Percentiles rank a stretch among this genome's conserved stretches.
phyloP scores from a whole-genome alignment of 1,140 invertebrate genomes.

The Drosophila sechellia region DNA sequence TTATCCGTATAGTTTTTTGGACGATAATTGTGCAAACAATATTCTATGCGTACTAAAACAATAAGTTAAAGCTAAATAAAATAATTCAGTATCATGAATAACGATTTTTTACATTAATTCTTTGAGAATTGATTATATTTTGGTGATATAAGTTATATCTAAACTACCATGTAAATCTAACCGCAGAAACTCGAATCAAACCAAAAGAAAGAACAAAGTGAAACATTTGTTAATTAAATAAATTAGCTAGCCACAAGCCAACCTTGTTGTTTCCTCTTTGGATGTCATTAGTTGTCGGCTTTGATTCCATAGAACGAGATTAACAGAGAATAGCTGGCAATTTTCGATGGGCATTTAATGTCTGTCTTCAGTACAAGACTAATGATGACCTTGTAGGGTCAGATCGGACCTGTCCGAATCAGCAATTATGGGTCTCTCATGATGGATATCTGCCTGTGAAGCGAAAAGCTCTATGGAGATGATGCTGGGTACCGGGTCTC shows the following conservation, averaged over 20 bases:
- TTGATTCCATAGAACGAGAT: conserved; percentile 39
- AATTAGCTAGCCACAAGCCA: conserved; percentile 35
- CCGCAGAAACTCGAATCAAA: conserved; percentile 4
- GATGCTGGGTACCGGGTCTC: conserved; percentile 1
- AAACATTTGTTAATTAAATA: conserved; percentile 33
- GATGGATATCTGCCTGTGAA: conserved; percentile 15
- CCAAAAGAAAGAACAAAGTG: conserved; percentile 11
- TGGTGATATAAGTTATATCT: too few species aligned
- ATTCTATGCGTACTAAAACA: too few species aligned
- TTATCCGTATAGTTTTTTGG: conserved; percentile 3
- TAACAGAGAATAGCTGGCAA: conserved; percentile 24
- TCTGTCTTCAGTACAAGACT: conserved; percentile 36
- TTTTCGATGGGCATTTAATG: conserved; percentile 48
- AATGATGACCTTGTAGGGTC: conserved; percentile 44
- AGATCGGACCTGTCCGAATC: conserved; percentile 15
- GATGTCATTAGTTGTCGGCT: conserved; percentile 27
- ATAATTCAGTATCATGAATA: too few species aligned
- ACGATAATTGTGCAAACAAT: not conserved
- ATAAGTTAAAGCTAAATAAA: too few species aligned
- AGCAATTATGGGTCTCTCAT: conserved; percentile 32
- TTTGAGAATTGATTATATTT: too few species aligned
- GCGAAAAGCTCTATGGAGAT: conserved; percentile 21
- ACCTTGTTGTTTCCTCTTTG: conserved; percentile 36
- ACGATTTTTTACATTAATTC: too few species aligned
- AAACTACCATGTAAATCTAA: not conserved